phyloP scores from a whole-genome alignment of 2,113 vertebrate species.

The Pholis gunnellus region DNA sequence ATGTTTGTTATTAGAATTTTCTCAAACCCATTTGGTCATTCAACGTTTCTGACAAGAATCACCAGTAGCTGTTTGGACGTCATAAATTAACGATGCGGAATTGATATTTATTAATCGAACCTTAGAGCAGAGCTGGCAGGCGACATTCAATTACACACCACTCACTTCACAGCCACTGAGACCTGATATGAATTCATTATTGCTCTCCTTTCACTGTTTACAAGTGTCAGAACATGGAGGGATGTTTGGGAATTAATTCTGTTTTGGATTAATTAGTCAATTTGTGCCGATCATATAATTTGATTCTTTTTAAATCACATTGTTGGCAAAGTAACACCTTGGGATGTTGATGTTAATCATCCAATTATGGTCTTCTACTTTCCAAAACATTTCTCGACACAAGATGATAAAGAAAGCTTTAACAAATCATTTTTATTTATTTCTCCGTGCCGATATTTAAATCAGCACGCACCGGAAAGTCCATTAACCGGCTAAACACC shows the following conservation, averaged over 20 bases:
- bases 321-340: slow-evolving; percentile 29
- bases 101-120: slow-evolving; percentile 33
- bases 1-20: slow-evolving; percentile 27
- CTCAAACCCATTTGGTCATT: slow-evolving; percentile 38
- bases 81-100: slow-evolving; percentile 47
- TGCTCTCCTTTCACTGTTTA: slow-evolving; percentile 10
- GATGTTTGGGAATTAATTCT: slow-evolving; percentile 28
- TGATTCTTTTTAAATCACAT: neutral
- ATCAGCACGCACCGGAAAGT: slow-evolving; percentile 19
- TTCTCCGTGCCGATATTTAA: slow-evolving; percentile 34
- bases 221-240: neutral
- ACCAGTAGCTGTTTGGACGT: slow-evolving; percentile 28
- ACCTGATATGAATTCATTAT: slow-evolving; percentile 26
- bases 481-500: slow-evolving; percentile 62
- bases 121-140: slow-evolving; percentile 28
- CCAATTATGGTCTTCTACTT: slow-evolving; percentile 17
- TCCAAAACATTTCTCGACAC: slow-evolving; percentile 19
- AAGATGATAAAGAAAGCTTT: slow-evolving; percentile 18
- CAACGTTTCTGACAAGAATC: slow-evolving; percentile 34
- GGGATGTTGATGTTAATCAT: slow-evolving; percentile 41
- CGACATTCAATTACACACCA: slow-evolving; percentile 39
- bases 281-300: slow-evolving; percentile 29
- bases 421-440: slow-evolving; percentile 13
- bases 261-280: slow-evolving; percentile 43
- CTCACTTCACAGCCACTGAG: slow-evolving; percentile 12